A percentile compares a stretch with the other conserved stretches of the same genome.
Evolutionary conservation across 2,113 vertebrate species (phyloP).

Genomic region (Indri indri): DNA sequence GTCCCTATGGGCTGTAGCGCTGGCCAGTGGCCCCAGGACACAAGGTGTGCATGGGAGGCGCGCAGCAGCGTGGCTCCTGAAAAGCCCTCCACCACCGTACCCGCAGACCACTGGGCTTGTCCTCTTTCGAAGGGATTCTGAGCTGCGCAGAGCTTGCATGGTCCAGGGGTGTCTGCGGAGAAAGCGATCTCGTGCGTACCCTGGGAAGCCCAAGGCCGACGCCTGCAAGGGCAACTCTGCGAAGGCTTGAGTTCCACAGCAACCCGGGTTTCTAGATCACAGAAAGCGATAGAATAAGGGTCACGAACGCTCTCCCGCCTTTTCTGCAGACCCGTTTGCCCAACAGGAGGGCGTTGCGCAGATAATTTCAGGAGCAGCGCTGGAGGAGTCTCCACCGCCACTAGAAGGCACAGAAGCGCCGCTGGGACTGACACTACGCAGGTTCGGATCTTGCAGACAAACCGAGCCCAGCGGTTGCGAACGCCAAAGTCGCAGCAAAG

Average conservation of each 20-base stretch:
- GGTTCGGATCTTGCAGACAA: background rate
- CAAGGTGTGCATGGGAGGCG: background rate
- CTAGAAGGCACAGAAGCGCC: background rate
- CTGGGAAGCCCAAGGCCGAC: background rate
- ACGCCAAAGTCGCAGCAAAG: background rate
- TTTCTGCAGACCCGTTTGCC: background rate
- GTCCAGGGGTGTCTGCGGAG: background rate
- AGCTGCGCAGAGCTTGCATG: background rate
- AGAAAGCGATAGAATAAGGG: background rate
- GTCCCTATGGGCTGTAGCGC: background rate
- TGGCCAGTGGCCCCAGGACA: background rate
- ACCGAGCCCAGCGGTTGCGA: background rate
- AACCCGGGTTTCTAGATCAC: conserved; percentile 64
- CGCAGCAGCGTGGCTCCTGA: background rate
- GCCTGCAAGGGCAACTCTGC: background rate
- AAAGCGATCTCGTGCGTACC: background rate
- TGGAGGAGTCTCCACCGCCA: background rate
- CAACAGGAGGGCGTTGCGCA: background rate
- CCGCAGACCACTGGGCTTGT: accelerated
- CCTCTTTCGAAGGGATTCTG: background rate
- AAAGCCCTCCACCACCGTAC: background rate
- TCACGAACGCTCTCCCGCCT: background rate
- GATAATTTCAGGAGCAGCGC: background rate
- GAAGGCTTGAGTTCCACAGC: conserved; percentile 14
- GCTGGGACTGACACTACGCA: background rate